phyloP scores from a whole-genome alignment of 2,113 vertebrate species.

The Corvus hawaiiensis region DNA sequence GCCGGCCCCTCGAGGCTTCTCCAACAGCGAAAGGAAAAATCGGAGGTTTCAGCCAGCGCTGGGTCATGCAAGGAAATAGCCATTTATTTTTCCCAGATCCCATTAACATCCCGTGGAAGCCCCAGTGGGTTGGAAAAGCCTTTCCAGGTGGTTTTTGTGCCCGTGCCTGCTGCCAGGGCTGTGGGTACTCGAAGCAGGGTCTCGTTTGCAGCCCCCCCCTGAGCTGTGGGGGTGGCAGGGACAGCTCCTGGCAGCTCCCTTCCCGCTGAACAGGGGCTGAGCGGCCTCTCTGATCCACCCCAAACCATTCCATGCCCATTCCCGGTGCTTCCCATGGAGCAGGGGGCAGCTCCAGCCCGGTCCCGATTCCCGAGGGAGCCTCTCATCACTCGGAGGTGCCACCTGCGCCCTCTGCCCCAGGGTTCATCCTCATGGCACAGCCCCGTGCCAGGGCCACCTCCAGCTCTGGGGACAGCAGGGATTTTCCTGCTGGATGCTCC shows the following conservation, averaged over 20 bases:
- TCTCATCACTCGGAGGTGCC: not conserved
- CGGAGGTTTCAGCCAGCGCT: not conserved
- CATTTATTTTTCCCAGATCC: not conserved
- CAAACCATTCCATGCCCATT: not conserved
- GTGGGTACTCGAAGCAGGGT: accelerated
- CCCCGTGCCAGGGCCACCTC: not conserved
- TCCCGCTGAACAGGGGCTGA: not conserved
- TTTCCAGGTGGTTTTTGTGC: not conserved
- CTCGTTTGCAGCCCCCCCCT: not conserved
- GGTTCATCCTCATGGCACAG: not conserved
- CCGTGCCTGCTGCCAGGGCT: not conserved
- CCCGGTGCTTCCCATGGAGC: not conserved
- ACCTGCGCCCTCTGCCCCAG: not conserved
- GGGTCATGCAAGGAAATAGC: not conserved
- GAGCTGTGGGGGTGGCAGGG: not conserved
- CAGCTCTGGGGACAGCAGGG: not conserved
- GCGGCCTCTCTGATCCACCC: not conserved
- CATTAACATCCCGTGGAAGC: not conserved
- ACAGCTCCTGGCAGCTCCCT: not conserved
- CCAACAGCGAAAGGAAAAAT: not conserved
- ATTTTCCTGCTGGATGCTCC: not conserved
- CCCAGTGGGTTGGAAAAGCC: not conserved
- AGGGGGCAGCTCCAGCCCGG: not conserved
- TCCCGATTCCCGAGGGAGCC: not conserved
- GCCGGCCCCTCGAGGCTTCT: not conserved